Conservation (phyloP, 2,113 vertebrate genomes). For the Myrmecophaga tridactyla region DNA sequence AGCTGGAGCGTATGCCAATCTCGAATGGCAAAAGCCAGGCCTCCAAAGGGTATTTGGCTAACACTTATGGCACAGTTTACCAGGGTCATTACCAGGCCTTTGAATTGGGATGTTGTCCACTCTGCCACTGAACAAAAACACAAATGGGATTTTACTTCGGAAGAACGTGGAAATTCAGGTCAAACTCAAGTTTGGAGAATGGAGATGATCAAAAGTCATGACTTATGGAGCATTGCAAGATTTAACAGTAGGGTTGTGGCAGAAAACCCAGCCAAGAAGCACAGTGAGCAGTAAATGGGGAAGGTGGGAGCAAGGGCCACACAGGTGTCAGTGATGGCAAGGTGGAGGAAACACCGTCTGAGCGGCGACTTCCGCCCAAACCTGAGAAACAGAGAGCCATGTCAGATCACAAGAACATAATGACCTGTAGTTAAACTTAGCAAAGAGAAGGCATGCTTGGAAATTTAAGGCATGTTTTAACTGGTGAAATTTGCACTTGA, state of each 20-base stretch:
- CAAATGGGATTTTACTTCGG: neutral
- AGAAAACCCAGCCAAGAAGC: conserved; percentile 79
- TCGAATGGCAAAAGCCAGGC: conserved; percentile 70
- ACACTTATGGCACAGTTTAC: conserved; percentile 57
- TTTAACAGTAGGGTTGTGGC: conserved; percentile 75
- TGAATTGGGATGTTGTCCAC: conserved; percentile 70
- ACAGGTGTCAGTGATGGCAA: conserved; percentile 71
- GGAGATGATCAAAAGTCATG: neutral
- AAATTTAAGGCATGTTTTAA: neutral
- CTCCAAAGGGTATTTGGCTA: conserved; percentile 78
- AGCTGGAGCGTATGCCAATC: conserved; percentile 82
- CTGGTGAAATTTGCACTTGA: neutral
- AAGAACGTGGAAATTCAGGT: neutral
- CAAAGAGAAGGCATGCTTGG: neutral
- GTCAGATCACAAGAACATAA: neutral
- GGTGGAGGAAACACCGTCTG: conserved; percentile 71
- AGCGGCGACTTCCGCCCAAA: conserved; percentile 80
- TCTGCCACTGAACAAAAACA: conserved; percentile 74
- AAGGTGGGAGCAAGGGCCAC: conserved; percentile 77
- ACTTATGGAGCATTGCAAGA: conserved; percentile 79
- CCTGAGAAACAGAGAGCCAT: conserved; percentile 54
- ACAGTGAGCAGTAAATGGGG: conserved; percentile 73
- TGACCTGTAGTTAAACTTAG: neutral
- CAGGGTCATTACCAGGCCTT: conserved; percentile 53
- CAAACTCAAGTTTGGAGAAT: neutral